Percentiles rank a stretch among this genome's conserved stretches.
These are phyloP conservation scores for Callinectes sapidus DNA, from an alignment of 2,888 invertebrate genomes.

Conservation along the genomic window DNA sequence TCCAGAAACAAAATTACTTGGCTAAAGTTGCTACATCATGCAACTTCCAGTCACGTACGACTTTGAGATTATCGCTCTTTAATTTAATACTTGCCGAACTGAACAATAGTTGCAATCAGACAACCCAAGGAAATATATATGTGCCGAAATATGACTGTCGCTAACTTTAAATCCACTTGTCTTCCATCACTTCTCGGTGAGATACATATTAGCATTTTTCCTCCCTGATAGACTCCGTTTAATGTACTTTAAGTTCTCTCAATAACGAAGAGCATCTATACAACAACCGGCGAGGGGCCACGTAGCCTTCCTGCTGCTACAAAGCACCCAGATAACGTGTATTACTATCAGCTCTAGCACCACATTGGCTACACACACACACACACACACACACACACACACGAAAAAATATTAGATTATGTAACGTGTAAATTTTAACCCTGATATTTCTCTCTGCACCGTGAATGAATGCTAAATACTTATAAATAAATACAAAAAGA, in stretches of 20 bases:
- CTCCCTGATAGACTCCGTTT: neutral
- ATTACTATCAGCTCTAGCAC: neutral
- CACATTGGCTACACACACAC: too few species aligned
- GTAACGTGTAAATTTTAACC: neutral
- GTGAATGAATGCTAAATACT: neutral
- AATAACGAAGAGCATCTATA: neutral
- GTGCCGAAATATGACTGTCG: neutral
- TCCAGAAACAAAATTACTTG: conserved; percentile 3
- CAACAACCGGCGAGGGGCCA: neutral
- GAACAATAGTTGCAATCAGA: neutral
- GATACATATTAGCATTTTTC: neutral
- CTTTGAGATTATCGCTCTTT: neutral
- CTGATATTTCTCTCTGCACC: neutral
- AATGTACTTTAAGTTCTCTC: neutral
- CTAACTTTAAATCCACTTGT: conserved; percentile 5
- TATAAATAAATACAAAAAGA: neutral
- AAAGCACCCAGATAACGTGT: neutral
- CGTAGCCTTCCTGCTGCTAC: neutral
- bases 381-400: too few species aligned
- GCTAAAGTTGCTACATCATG: neutral
- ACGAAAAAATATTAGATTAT: too few species aligned
- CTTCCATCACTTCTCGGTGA: neutral
- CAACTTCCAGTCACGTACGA: neutral
- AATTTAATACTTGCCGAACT: neutral
- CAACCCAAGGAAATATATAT: neutral